Conservation (phyloP, 2,888 invertebrate species). For the Tryphoninae sp. region DNA sequence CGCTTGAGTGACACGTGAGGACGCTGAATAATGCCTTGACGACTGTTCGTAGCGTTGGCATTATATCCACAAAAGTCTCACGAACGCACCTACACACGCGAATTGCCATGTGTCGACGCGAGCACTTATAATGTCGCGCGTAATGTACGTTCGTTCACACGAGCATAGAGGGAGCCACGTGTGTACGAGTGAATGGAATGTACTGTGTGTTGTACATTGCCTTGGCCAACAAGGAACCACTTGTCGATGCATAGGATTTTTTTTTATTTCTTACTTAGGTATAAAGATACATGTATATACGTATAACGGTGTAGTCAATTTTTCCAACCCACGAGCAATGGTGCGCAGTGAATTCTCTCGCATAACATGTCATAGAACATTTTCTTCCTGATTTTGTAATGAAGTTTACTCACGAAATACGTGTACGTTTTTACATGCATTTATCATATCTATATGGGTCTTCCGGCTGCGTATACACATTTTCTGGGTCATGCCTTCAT, state of each 20-base stretch:
- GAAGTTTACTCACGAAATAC: conserved; percentile 1
- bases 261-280: conserved; percentile 28
- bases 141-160: conserved; percentile 6
- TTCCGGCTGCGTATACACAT: conserved; percentile 16
- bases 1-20: conserved; percentile 47
- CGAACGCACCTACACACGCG: background rate
- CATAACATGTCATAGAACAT: conserved; percentile 29
- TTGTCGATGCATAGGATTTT: conserved; percentile 59
- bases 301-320: conserved; percentile 10
- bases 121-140: conserved; percentile 7
- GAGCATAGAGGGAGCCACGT: conserved; percentile 7
- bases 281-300: conserved; percentile 7
- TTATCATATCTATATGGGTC: background rate
- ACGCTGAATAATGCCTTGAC: conserved; percentile 44
- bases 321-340: conserved; percentile 18
- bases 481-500: conserved; percentile 42
- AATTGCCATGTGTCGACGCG: conserved; percentile 5
- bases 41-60: conserved; percentile 1
- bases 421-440: conserved; percentile 13
- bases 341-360: conserved; percentile 29
- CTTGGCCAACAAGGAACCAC: conserved; percentile 60
- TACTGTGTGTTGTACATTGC: conserved; percentile 49
- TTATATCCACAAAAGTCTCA: background rate
- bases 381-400: conserved; percentile 35
- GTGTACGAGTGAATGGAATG: conserved; percentile 47